Conservation (phyloP, 1,140 invertebrate species). For the Heliconius eleuchia region DNA sequence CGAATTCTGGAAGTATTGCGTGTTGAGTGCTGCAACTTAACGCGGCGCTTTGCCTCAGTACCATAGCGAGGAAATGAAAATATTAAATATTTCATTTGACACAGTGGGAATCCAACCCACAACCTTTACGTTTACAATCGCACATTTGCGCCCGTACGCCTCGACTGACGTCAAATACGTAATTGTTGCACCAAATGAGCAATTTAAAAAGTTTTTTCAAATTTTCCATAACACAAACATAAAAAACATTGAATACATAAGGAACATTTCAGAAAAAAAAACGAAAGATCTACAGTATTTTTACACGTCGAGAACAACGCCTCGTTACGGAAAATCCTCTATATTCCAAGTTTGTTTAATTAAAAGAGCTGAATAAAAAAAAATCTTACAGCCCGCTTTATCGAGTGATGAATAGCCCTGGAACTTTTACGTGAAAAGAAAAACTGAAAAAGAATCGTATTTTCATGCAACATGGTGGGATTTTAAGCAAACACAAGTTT, state of each 20-base stretch:
- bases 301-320: conserved; percentile 47
- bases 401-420: conserved; percentile 66
- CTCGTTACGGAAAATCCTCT: conserved; percentile 53
- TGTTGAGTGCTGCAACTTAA: no score
- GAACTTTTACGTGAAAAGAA: conserved; percentile 31
- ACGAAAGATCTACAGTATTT: conserved; percentile 38
- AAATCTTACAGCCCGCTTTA: conserved; percentile 61
- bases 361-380: conserved; percentile 74
- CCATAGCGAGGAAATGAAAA: no score
- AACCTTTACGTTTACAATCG: not conserved
- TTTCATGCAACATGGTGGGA: conserved; percentile 6
- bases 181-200: no score
- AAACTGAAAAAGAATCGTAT: conserved; percentile 46
- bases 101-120: not conserved
- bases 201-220: no score
- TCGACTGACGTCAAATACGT: not conserved
- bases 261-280: no score
- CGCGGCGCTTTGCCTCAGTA: no score
- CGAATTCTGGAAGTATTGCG: not conserved
- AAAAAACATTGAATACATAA: no score
- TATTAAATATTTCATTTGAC: no score
- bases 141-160: not conserved
- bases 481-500: not conserved
- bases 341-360: conserved; percentile 63
- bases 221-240: no score